Evolutionary conservation across 2,113 vertebrate species (phyloP).

Genomic region (Aphelocoma coerulescens): DNA sequence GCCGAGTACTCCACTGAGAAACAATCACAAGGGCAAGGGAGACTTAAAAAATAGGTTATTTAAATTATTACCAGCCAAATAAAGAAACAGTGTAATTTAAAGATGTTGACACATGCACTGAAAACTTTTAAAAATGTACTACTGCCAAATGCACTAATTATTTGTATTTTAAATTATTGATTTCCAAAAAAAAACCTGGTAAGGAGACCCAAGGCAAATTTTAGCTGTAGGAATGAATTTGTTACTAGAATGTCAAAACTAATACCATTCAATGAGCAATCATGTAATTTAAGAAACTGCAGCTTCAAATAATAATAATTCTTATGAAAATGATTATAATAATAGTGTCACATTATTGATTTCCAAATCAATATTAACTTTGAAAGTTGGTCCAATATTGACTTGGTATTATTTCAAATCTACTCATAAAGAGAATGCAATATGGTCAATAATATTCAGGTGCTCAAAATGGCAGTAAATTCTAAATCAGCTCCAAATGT

Average conservation of each 20-base stretch:
- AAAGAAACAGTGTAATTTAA: neutral
- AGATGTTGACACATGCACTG: neutral
- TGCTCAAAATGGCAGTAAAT: neutral
- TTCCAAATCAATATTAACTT: neutral
- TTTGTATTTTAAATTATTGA: neutral
- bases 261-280: neutral
- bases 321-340: neutral
- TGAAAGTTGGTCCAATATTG: neutral
- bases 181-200: neutral
- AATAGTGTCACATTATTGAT: neutral
- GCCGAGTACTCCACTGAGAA: neutral
- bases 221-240: neutral
- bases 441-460: neutral
- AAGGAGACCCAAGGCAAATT: neutral
- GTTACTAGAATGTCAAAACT: neutral
- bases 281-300: neutral
- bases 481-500: neutral
- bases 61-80: neutral
- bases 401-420: neutral
- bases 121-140: neutral
- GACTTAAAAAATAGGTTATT: neutral
- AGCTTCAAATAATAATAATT: neutral
- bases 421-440: neutral
- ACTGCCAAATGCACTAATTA: neutral
- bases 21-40: neutral